These are phyloP conservation scores for Pachypanchax playfairii DNA, from an alignment of 2,113 vertebrate species.

Conservation along the genomic window DNA sequence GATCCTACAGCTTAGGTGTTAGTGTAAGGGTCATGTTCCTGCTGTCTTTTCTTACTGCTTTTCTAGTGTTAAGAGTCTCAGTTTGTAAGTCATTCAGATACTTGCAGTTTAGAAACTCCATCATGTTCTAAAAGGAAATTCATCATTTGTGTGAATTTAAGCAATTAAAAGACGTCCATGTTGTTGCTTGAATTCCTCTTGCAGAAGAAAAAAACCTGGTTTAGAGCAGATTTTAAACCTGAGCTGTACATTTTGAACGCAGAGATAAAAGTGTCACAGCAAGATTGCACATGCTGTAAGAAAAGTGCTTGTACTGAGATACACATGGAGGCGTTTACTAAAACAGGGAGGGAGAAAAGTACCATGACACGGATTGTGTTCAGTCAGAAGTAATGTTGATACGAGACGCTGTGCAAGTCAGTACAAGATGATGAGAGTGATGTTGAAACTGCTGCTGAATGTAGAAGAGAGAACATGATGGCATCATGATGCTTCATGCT, in stretches of 20 bases:
- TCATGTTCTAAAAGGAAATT: too few relatives aligned
- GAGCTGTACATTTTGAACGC: background rate
- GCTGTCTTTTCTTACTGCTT: too few relatives aligned
- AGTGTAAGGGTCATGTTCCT: too few relatives aligned
- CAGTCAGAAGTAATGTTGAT: constrained; percentile 9
- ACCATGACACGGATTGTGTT: constrained; percentile 24
- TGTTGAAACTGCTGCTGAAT: constrained; percentile 28
- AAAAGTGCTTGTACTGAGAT: constrained; percentile 7
- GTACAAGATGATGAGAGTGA: constrained; percentile 28
- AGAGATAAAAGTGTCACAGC: constrained; percentile 40
- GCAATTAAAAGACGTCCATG: background rate
- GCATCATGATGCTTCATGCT: background rate
- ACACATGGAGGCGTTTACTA: constrained; percentile 4
- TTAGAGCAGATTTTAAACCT: constrained; percentile 21
- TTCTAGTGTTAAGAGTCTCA: too few relatives aligned
- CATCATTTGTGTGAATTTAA: too few relatives aligned
- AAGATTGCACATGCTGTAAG: constrained; percentile 59
- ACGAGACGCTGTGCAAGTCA: constrained; percentile 34
- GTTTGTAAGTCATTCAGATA: too few relatives aligned
- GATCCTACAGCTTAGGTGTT: too few relatives aligned
- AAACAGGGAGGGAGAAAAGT: constrained; percentile 5
- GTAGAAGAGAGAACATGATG: background rate
- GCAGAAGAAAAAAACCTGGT: background rate
- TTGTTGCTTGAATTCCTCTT: constrained; percentile 31
- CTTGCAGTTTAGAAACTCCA: too few relatives aligned